phyloP scores from a whole-genome alignment of 2,113 vertebrate species.

The Shinisaurus crocodilurus region DNA sequence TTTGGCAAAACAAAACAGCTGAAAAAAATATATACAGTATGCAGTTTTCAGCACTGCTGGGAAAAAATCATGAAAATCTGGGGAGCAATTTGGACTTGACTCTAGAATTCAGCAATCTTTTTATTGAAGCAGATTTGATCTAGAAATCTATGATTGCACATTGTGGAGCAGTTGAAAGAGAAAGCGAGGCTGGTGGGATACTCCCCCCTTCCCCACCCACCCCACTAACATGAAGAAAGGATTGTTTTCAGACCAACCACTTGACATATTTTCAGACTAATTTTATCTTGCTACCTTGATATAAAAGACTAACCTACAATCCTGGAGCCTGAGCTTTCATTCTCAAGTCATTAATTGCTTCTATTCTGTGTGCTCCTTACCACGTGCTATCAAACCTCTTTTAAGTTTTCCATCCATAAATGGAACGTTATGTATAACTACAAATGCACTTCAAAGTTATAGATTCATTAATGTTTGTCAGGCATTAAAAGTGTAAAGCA shows the following conservation, averaged over 20 bases:
- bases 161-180: neutral
- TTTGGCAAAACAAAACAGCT: neutral
- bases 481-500: neutral
- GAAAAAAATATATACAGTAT: neutral
- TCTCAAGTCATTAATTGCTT: conserved; percentile 1
- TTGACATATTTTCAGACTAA: neutral
- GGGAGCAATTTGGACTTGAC: neutral
- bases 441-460: neutral
- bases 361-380: neutral
- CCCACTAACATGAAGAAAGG: neutral
- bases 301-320: neutral
- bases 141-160: neutral
- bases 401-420: neutral
- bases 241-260: neutral
- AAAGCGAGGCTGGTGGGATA: neutral
- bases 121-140: neutral
- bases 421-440: neutral
- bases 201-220: neutral
- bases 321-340: neutral
- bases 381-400: conserved; percentile 1
- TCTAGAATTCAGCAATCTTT: neutral
- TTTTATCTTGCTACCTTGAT: neutral
- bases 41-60: neutral
- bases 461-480: neutral
- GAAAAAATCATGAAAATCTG: neutral